Conservation (phyloP, 2,888 invertebrate species). For the Steromphala cineraria region DNA sequence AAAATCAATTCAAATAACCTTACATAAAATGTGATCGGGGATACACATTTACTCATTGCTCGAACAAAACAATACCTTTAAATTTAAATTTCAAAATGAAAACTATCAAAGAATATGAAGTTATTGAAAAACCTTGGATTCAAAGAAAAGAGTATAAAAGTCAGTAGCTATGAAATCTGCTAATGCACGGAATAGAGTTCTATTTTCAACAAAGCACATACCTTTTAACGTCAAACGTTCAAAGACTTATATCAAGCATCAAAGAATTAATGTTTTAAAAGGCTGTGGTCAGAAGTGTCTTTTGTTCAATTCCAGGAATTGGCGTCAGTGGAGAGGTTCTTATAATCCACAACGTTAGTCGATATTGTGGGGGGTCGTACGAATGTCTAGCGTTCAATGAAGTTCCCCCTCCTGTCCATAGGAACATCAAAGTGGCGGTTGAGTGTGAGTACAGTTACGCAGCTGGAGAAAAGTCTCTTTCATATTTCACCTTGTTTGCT, state of each 20-base stretch:
- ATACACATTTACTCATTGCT: background rate
- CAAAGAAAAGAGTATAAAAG: too few relatives aligned
- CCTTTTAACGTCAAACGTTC: background rate
- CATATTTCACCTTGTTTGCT: too few relatives aligned
- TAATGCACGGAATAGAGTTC: too few relatives aligned
- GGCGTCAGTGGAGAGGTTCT: slow-evolving; percentile 80
- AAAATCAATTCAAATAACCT: too few relatives aligned
- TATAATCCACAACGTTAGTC: slow-evolving; percentile 86
- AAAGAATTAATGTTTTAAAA: too few relatives aligned
- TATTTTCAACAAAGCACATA: too few relatives aligned
- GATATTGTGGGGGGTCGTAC: slow-evolving; percentile 93
- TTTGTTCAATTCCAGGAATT: slow-evolving; percentile 21
- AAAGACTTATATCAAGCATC: too few relatives aligned
- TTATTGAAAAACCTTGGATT: too few relatives aligned
- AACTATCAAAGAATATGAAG: background rate
- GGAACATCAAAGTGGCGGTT: slow-evolving; percentile 89
- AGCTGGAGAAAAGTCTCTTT: background rate
- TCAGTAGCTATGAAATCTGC: too few relatives aligned
- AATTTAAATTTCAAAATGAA: background rate
- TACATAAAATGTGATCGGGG: too few relatives aligned
- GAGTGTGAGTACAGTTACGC: slow-evolving; percentile 85
- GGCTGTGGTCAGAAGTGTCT: too few relatives aligned
- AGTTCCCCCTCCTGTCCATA: slow-evolving; percentile 93
- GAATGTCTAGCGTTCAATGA: slow-evolving; percentile 94
- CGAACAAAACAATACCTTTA: background rate